phyloP scores from a whole-genome alignment of 2,797 vertebrate genomes.

The Acanthiza pusilla region DNA sequence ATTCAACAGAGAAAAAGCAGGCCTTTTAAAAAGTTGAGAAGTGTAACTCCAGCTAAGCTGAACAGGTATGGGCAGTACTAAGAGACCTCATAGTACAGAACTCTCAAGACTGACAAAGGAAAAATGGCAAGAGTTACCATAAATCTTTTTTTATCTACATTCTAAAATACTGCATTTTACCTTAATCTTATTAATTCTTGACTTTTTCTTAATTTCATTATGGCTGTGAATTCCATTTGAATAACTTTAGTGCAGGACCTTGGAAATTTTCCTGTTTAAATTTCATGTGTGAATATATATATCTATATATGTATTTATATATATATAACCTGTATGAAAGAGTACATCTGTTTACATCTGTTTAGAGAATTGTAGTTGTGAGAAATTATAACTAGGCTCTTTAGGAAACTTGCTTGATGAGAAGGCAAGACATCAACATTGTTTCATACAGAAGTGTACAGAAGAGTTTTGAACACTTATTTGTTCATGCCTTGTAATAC shows the following conservation, averaged over 20 bases:
- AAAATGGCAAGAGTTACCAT: neutral
- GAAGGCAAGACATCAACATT: neutral
- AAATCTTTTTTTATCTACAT: neutral
- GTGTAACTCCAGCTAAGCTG: neutral
- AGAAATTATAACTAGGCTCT: neutral
- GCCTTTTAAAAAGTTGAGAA: conserved; percentile 9
- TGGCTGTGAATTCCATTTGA: neutral
- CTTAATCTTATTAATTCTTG: neutral
- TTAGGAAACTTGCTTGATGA: neutral
- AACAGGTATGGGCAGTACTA: conserved; percentile 11
- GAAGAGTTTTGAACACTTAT: neutral
- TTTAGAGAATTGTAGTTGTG: neutral
- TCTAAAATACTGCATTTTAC: neutral
- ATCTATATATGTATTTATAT: too few relatives aligned
- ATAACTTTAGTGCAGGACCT: neutral
- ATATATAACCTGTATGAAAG: neutral
- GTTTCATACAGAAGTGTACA: neutral
- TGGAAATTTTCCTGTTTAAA: neutral
- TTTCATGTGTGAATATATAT: neutral
- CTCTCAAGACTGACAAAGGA: neutral
- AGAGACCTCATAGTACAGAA: neutral
- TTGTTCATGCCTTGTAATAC: neutral
- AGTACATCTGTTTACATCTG: neutral
- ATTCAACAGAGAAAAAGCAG: conserved; percentile 34
- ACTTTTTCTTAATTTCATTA: neutral